These are phyloP conservation scores for Papilio xuthus DNA, from an alignment of 1,140 invertebrate species.

Conservation along the genomic window DNA sequence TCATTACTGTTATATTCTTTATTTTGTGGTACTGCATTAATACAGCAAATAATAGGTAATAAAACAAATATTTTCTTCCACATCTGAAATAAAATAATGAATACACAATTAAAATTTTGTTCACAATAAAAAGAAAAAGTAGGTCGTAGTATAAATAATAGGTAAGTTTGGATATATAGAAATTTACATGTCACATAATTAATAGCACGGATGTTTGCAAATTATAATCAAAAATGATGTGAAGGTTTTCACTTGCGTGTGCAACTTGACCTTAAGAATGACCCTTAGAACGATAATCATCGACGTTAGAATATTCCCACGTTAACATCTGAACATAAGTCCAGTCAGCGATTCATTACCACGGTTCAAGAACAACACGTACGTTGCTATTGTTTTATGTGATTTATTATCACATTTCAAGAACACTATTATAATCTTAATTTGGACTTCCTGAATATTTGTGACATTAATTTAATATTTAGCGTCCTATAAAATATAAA, in stretches of 20 bases:
- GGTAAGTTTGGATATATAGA: not conserved
- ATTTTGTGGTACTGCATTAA: conserved; percentile 39
- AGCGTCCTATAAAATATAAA: not conserved
- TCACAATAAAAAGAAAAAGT: not conserved
- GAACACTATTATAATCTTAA: conserved; percentile 14
- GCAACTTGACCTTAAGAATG: conserved; percentile 47
- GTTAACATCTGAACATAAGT: conserved; percentile 40
- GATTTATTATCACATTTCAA: conserved; percentile 36
- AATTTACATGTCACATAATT: not conserved
- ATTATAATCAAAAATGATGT: conserved; percentile 43
- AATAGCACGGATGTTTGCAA: conserved; percentile 16
- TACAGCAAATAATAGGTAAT: conserved; percentile 38
- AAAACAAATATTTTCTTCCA: conserved; percentile 32
- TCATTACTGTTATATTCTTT: conserved; percentile 32
- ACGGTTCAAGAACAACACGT: conserved; percentile 42
- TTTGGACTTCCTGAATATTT: conserved; percentile 8
- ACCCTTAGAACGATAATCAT: conserved; percentile 62
- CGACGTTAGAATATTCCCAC: conserved; percentile 60
- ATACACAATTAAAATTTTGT: not conserved
- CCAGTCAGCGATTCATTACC: conserved; percentile 44
- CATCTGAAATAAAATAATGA: conserved; percentile 50
- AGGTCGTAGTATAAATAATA: too few relatives aligned
- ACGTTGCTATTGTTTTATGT: not conserved
- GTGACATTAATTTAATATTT: not conserved
- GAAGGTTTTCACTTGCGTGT: conserved; percentile 43